Base-by-base conservation (phyloP, 2,888 invertebrate genomes). In the Meteorus colon region DNA sequence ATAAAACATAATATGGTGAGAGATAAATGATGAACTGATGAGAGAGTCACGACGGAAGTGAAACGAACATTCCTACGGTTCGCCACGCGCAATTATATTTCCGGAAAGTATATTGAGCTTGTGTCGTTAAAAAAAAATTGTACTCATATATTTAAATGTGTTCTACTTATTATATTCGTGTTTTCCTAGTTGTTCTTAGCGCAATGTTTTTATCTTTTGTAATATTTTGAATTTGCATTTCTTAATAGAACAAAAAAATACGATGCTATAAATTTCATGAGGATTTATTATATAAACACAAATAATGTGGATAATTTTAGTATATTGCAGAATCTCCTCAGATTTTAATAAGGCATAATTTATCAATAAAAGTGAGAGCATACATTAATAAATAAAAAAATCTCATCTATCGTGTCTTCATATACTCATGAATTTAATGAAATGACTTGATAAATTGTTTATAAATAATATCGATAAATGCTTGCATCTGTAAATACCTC, bases 1-100 rank as follows among this genome's bases (percentile, higher is more conserved):
- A 51, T 29, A 16, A 48, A 31, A 29, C 24, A 29, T 5, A n/a
- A 51, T 45, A 41, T 41, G 45, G 24, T 14, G 16, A 29, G 16
- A 10, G 14, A 31, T 31, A 29, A 31, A 34, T 31, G 48, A 59
- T 70, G 63, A 73, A 73, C 31, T 34, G 62, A 14, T 29, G 29
- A 51, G 37, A 41, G 55, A 62, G 73, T 75, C 69, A 60, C 45
- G 72, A 37, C 75, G 78, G 75, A 79, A 79, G 78, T 78, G 73
- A 76, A 78, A 79, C 45, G 68, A 73, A 68, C 67, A 65, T 74
- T 74, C 41, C 59, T 69, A 45, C n/a, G 31, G 45, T 75, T 73
- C 34, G 41, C 63, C 45, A 71, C 34, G 65, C 55, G 63, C 71
- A 74, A 77, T 76, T 74, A 71, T 65, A 51, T 55, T 77, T 76